Base-by-base conservation (phyloP, 1,140 invertebrate genomes). In the Phocides pigmalion region DNA sequence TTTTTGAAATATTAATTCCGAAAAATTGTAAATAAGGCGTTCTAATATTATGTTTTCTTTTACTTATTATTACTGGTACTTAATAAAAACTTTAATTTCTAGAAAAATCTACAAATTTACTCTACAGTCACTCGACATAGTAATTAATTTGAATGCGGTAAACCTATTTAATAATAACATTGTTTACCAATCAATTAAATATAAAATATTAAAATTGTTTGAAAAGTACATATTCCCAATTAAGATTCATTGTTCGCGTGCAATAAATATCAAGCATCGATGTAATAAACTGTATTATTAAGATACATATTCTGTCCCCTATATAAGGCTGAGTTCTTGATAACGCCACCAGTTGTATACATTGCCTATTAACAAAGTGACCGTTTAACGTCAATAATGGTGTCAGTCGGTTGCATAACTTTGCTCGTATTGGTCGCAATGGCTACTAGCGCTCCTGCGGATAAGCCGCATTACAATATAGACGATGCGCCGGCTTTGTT, bases 401-500 rank as follows among this genome's bases (percentile, higher is more conserved):
- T 14, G 11, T 14, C 35, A 39, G 12, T 39, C 1, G 14, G n/a
- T 0, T 39, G 12, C 4, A 14, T 39, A 39, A 39, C 35, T 5
- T 39, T 39, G 3, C 8, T 39, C n/a, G 35, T 39, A 14, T 39
- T 39, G 14, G 42, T 46, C 15, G 17, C 19, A 46, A 46, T 46
- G 19, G 3, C 11, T 46, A n/a, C 11, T 15, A n/a, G 42, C 15
- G 16, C 15, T 47, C 19, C n/a, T 5, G 11, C 6, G 17, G n/a
- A 6, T 22, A 74, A 68, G 35, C 41, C 37, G 11, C 17, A 67
- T 22, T 84, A 77, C 61, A 64, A 81, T 47, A 4, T 77, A 6
- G 62, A 67, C 4, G 53, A 81, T 15, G 72, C 81, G 2, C 22
- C 51, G 8, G 12, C n/a, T 4, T 19, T 77, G 17, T 86, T 84